Evolutionary conservation across 2,113 vertebrate species (phyloP).

Genomic region (Apodemus sylvaticus): DNA sequence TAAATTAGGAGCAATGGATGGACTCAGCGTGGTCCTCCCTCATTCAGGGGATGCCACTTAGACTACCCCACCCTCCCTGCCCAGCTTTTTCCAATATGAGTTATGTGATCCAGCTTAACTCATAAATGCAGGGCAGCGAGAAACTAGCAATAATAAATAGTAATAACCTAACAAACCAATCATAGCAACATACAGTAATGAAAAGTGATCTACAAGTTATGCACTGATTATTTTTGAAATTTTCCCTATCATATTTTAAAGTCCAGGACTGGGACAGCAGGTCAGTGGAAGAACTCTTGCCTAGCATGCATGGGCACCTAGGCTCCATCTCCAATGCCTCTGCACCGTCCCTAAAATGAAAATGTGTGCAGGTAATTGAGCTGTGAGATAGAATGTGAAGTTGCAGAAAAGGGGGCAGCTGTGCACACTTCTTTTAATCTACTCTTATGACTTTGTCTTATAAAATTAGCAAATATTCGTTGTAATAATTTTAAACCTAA

Average conservation of each 20-base stretch:
- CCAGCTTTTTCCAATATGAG: neutral
- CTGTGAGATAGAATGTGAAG: neutral
- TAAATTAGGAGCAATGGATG: neutral
- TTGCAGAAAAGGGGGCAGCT: rapidly evolving
- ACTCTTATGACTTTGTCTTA: neutral
- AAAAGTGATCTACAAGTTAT: neutral
- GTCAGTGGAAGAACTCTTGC: neutral
- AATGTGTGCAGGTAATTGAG: neutral
- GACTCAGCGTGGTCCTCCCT: neutral
- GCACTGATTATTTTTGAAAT: neutral
- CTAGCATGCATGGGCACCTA: too few species aligned
- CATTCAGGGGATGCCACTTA: neutral
- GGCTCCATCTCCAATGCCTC: too few species aligned
- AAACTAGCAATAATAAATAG: neutral
- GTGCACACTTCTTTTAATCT: neutral
- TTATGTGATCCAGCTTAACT: neutral
- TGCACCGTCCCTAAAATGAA: too few species aligned
- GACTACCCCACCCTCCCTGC: neutral
- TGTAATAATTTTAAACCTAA: neutral
- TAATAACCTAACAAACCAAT: neutral
- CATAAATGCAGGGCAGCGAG: neutral
- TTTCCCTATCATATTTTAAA: neutral
- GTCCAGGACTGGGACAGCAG: too few species aligned
- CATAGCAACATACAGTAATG: neutral
- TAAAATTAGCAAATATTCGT: neutral